Percentiles rank a stretch among this genome's conserved stretches.
Conservation (phyloP, 2,797 vertebrate genomes). For the Champsocephalus gunnari region DNA sequence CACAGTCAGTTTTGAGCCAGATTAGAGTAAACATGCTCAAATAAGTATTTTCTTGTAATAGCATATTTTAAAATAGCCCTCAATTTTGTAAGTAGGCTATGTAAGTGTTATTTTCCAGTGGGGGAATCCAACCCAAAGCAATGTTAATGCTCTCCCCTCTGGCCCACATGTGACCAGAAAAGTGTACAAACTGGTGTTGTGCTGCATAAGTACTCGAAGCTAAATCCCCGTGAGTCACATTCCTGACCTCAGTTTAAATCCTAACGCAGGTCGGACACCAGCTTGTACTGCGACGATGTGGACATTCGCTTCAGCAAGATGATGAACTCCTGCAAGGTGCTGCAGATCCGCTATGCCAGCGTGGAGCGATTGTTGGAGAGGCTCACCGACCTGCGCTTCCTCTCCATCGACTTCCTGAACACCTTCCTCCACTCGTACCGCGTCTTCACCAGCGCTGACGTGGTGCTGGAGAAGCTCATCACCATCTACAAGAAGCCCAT, state of each 20-base stretch:
- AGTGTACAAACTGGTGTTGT: not conserved
- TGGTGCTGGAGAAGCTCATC: constrained; percentile 97
- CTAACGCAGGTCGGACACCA: constrained; percentile 92
- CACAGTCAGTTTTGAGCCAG: not conserved
- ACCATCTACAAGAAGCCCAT: constrained; percentile 97
- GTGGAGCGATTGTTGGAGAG: constrained; percentile 95
- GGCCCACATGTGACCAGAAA: constrained; percentile 3
- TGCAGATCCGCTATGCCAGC: constrained; percentile 98
- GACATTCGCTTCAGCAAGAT: constrained; percentile 99
- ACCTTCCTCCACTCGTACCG: constrained; percentile 98
- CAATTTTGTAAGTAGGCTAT: not conserved
- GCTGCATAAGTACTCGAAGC: not conserved
- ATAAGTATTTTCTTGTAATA: not conserved
- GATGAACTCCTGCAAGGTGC: constrained; percentile 99
- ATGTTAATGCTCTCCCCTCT: constrained; percentile 6
- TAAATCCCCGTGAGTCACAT: constrained; percentile 10
- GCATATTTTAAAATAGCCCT: not conserved
- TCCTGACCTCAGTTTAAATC: constrained; percentile 15
- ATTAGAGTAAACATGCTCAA: not conserved
- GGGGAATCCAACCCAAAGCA: not conserved
- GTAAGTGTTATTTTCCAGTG: not conserved
- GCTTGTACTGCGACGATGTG: constrained; percentile 96
- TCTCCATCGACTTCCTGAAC: constrained; percentile 99
- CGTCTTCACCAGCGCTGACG: constrained; percentile 92
- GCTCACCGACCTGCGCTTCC: constrained; percentile 95